Percentiles rank a stretch among this genome's conserved stretches.
phyloP scores from a whole-genome alignment of 2,113 vertebrate species.

The Bungarus multicinctus region DNA sequence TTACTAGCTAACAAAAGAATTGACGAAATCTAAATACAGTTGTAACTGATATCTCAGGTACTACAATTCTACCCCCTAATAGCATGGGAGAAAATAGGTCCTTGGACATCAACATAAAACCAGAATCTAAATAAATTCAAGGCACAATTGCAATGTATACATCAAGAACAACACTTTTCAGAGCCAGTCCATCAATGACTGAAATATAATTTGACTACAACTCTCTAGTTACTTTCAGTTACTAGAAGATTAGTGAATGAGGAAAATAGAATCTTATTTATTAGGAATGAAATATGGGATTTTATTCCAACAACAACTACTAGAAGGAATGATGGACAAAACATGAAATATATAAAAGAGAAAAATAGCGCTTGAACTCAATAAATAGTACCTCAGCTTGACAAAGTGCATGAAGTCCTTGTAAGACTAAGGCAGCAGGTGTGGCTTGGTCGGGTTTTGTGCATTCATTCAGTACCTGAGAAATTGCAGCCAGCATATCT shows the following conservation, averaged over 20 bases:
- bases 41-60: background rate
- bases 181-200: background rate
- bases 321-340: background rate
- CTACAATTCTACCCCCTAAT: background rate
- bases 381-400: slow-evolving; percentile 82
- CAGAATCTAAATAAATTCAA: background rate
- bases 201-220: background rate
- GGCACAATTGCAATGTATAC: background rate
- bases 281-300: background rate
- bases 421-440: slow-evolving; percentile 83
- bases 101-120: background rate
- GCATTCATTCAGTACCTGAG: slow-evolving; percentile 82
- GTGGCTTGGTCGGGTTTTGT: slow-evolving; percentile 82
- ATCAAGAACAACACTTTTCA: background rate
- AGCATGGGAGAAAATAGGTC: background rate
- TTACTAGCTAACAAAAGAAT: background rate
- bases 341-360: background rate
- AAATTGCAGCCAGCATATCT: slow-evolving; percentile 92
- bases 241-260: background rate
- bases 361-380: background rate
- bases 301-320: background rate
- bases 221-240: background rate
- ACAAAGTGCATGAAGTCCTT: slow-evolving; percentile 89
- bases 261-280: background rate
- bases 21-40: background rate